Conservation (phyloP, 1,140 invertebrate species). For the Sesamia nonagrioides region DNA sequence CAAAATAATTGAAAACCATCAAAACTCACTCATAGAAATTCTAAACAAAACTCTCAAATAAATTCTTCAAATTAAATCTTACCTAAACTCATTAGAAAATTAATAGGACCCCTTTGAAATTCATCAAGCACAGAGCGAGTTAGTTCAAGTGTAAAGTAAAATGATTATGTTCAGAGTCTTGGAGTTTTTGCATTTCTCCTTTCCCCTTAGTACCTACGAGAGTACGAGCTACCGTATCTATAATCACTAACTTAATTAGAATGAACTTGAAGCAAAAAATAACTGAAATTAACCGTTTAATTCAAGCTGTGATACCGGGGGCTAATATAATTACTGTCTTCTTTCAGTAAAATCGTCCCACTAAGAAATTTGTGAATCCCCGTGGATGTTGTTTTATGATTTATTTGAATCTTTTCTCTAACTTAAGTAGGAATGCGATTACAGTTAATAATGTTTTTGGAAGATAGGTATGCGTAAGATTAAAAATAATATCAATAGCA, state of each 20-base stretch:
- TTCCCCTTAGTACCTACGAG: background rate
- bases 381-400: background rate
- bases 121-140: constrained; percentile 27
- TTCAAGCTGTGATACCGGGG: constrained; percentile 64
- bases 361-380: constrained; percentile 36
- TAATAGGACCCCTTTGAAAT: constrained; percentile 53
- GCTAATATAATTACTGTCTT: constrained; percentile 70
- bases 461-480: too few species aligned
- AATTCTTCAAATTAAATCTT: constrained; percentile 31
- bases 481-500: too few species aligned
- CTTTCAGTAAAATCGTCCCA: constrained; percentile 45
- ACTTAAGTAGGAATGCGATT: background rate
- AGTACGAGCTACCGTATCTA: constrained; percentile 57
- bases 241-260: constrained; percentile 79
- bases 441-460: too few species aligned
- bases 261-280: constrained; percentile 68
- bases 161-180: constrained; percentile 72
- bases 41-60: constrained; percentile 7
- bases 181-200: constrained; percentile 59
- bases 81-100: constrained; percentile 41
- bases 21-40: constrained; percentile 4
- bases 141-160: constrained; percentile 55
- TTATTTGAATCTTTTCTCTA: background rate
- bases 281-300: constrained; percentile 74
- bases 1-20: constrained; percentile 1